Evolutionary conservation across 2,797 vertebrate genomes (phyloP).

Genomic region (Linurgus olivaceus): DNA sequence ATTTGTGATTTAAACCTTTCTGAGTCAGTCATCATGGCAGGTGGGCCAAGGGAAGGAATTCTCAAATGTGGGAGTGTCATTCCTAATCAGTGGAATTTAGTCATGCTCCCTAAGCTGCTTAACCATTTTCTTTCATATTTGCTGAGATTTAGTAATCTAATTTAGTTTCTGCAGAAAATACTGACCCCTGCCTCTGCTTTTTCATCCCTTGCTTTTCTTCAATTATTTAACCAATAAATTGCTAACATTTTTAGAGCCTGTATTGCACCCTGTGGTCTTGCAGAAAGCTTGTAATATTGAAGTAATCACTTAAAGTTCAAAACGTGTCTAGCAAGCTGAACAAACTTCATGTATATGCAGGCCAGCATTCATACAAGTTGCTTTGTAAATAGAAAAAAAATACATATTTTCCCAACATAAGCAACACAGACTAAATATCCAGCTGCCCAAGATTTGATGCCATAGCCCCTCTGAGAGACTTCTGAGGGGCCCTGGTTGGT

Average conservation of each 20-base stretch:
- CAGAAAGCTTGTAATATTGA: neutral
- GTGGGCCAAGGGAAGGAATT: constrained; percentile 34
- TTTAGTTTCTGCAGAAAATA: neutral
- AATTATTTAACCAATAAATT: neutral
- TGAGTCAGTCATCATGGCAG: constrained; percentile 23
- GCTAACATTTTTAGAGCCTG: neutral
- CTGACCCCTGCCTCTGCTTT: neutral
- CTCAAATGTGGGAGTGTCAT: constrained; percentile 1
- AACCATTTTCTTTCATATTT: neutral
- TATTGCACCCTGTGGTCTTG: neutral
- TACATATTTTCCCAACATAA: neutral
- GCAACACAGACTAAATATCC: neutral
- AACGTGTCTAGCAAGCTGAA: neutral
- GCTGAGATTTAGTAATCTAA: neutral
- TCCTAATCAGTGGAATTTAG: neutral
- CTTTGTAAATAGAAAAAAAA: neutral
- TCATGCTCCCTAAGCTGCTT: constrained; percentile 3
- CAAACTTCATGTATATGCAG: neutral
- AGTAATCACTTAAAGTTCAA: neutral
- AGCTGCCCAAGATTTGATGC: neutral
- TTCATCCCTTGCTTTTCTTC: neutral
- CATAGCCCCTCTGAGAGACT: neutral
- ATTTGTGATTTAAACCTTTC: constrained; percentile 15
- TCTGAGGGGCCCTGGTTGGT: neutral
- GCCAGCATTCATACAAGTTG: neutral